A percentile compares a stretch with the other conserved stretches of the same genome.
Evolutionary conservation across 2,113 vertebrate genomes (phyloP).

Genomic region (Tychaedon coryphoeus): DNA sequence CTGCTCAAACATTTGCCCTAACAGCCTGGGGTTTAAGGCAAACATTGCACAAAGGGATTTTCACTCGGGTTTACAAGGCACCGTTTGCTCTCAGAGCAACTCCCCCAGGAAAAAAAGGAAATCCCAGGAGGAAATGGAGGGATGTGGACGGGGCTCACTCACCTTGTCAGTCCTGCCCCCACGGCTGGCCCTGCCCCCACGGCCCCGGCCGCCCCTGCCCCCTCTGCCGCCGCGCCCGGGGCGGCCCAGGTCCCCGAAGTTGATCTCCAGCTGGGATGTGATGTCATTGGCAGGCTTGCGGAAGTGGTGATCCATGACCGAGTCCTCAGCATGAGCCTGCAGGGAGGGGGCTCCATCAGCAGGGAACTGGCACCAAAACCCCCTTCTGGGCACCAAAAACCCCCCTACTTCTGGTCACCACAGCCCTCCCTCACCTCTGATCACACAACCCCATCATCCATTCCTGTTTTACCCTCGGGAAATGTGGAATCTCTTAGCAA

Average conservation of each 20-base stretch:
- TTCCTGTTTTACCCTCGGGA: too few relatives aligned
- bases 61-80: fast-evolving
- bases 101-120: too few relatives aligned
- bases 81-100: background rate
- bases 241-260: conserved; percentile 96
- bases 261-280: conserved; percentile 98
- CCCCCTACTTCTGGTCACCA: too few relatives aligned
- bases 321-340: conserved; percentile 82
- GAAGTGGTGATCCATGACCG: conserved; percentile 93
- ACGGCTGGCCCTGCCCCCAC: conserved; percentile 87
- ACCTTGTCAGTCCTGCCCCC: conserved; percentile 96
- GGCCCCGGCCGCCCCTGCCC: conserved; percentile 88
- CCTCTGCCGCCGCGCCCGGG: conserved; percentile 93
- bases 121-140: too few relatives aligned
- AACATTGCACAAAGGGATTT: fast-evolving
- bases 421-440: background rate
- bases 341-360: too few relatives aligned
- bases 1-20: background rate
- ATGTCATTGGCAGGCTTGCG: conserved; percentile 98
- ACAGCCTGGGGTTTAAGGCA: too few relatives aligned
- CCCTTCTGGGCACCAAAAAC: too few relatives aligned
- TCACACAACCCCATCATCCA: fast-evolving
- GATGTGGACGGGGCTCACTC: background rate
- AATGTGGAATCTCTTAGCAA: too few relatives aligned
- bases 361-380: too few relatives aligned